Conservation (phyloP, 2,888 invertebrate genomes). For the Halictus ligatus region DNA sequence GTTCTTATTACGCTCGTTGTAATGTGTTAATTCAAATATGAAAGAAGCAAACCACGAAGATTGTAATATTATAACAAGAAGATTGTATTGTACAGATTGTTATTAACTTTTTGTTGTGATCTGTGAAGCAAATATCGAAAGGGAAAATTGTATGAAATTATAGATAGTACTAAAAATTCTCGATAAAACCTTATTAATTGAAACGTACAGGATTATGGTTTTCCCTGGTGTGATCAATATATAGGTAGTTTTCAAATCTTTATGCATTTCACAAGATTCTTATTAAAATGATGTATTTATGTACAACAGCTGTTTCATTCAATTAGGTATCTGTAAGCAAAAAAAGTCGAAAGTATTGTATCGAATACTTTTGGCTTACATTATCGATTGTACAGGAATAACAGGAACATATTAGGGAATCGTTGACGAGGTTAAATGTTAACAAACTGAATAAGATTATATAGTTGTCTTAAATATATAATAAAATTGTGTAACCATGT, state of each 20-base stretch:
- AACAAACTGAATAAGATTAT: conserved; percentile 45
- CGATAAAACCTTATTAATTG: conserved; percentile 40
- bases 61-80: conserved; percentile 66
- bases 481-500: conserved; percentile 76
- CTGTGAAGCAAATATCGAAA: conserved; percentile 28
- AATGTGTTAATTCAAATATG: conserved; percentile 53
- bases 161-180: conserved; percentile 40
- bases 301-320: conserved; percentile 76
- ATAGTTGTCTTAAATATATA: conserved; percentile 47
- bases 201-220: conserved; percentile 35
- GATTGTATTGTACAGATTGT: conserved; percentile 63
- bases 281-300: conserved; percentile 64
- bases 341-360: conserved; percentile 51
- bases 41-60: conserved; percentile 64
- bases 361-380: conserved; percentile 58
- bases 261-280: conserved; percentile 56
- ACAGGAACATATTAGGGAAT: conserved; percentile 56
- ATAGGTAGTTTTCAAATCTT: conserved; percentile 52
- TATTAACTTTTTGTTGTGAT: conserved; percentile 47
- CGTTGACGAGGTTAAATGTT: conserved; percentile 51
- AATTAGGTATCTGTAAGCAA: conserved; percentile 67
- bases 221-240: conserved; percentile 28
- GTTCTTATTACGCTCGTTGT: conserved; percentile 69
- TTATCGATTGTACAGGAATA: conserved; percentile 37
- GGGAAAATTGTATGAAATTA: conserved; percentile 46